Evolutionary conservation across 2,113 vertebrate genomes (phyloP).

Genomic region (Heterotis niloticus): DNA sequence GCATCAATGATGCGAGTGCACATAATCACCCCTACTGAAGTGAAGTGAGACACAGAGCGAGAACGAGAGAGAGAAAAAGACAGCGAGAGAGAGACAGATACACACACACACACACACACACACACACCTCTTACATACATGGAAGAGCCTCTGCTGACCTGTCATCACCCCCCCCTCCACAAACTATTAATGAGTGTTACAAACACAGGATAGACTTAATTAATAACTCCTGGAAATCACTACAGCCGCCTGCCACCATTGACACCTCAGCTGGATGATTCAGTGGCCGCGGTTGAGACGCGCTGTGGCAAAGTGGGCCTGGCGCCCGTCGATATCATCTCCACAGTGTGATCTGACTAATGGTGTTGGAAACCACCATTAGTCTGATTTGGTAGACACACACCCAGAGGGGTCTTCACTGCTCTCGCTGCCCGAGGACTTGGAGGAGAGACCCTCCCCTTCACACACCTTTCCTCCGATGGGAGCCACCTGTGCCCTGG

Average conservation of each 20-base stretch:
- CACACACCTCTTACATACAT: neutral
- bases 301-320: too few species aligned
- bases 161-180: neutral
- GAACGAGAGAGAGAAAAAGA: neutral
- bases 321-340: too few species aligned
- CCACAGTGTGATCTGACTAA: neutral
- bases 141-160: too few species aligned
- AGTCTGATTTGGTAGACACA: neutral
- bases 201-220: neutral
- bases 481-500: neutral
- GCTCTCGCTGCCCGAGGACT: neutral
- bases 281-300: neutral
- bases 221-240: conserved; percentile 6
- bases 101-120: neutral
- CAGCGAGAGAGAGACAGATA: neutral
- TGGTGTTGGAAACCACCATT: neutral
- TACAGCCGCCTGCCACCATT: neutral
- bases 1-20: conserved; percentile 5
- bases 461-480: neutral
- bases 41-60: neutral
- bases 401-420: neutral
- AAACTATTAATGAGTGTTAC: neutral
- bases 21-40: neutral
- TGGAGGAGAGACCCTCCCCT: neutral
- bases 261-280: neutral